A percentile compares a stretch with the other conserved stretches of the same genome.
phyloP scores from a whole-genome alignment of 2,888 invertebrate genomes.

The Cataglyphis livida region DNA sequence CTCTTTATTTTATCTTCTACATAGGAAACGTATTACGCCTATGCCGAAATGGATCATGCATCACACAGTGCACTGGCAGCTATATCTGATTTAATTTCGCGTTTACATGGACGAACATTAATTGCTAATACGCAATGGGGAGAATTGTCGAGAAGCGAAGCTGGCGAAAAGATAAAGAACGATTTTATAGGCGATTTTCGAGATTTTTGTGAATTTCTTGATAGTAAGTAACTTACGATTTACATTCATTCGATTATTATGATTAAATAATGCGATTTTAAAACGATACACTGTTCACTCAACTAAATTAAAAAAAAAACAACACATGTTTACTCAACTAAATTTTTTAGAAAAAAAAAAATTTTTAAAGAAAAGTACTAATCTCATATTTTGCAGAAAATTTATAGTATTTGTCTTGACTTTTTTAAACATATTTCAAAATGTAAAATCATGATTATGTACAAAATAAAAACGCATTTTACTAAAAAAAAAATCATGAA shows the following conservation, averaged over 20 bases:
- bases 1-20: neutral
- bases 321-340: too few relatives aligned
- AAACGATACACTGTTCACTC: too few relatives aligned
- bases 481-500: too few relatives aligned
- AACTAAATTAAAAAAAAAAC: too few relatives aligned
- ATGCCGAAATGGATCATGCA: conserved; percentile 80
- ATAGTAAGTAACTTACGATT: conserved; percentile 83
- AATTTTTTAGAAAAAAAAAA: too few relatives aligned
- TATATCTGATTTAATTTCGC: conserved; percentile 80
- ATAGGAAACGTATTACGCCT: conserved; percentile 84
- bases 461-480: too few relatives aligned
- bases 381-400: too few relatives aligned
- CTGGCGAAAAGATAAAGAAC: conserved; percentile 85
- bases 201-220: conserved; percentile 87
- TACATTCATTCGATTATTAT: neutral
- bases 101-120: conserved; percentile 85
- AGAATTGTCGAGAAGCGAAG: conserved; percentile 86
- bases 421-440: too few relatives aligned
- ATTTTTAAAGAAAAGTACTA: too few relatives aligned
- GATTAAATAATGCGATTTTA: neutral
- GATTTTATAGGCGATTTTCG: conserved; percentile 88
- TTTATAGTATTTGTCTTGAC: too few relatives aligned
- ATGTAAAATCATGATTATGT: too few relatives aligned
- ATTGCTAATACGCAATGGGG: conserved; percentile 87
- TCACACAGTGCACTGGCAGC: conserved; percentile 80